Evolutionary conservation across 2,113 vertebrate species (phyloP).

Genomic region (Xenotilapia leptura): DNA sequence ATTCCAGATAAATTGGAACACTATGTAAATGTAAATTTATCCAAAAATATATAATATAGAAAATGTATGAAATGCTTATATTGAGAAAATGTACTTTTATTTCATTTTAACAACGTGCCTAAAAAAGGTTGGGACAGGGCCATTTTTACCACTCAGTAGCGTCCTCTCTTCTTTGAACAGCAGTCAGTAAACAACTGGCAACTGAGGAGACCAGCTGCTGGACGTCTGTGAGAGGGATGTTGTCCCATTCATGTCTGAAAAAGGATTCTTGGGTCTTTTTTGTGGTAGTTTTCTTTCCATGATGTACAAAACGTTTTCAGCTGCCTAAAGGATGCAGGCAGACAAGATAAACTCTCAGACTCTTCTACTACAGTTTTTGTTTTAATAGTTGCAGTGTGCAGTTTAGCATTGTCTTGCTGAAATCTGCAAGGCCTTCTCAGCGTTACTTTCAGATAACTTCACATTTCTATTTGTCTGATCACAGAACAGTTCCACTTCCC

Average conservation of each 20-base stretch:
- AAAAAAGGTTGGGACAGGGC: neutral
- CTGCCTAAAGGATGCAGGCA: neutral
- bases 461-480: neutral
- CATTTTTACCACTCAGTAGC: neutral
- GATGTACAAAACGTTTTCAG: neutral
- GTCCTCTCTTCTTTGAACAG: rapidly evolving
- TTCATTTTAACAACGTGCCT: neutral
- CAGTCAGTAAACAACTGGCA: neutral
- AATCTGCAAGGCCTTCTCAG: neutral
- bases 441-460: neutral
- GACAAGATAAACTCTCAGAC: neutral
- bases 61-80: neutral
- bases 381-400: neutral
- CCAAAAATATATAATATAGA: neutral
- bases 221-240: neutral
- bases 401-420: neutral
- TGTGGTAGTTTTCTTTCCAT: neutral
- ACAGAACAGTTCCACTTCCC: neutral
- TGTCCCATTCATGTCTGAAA: neutral
- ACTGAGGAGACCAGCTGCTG: neutral
- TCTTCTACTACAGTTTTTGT: neutral
- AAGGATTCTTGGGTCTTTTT: neutral
- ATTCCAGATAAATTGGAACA: neutral
- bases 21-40: neutral
- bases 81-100: neutral